Percentiles rank a stretch among this genome's conserved stretches.
Evolutionary conservation across 2,113 vertebrate genomes (phyloP).

Genomic region (Phalacrocorax brasilianus): DNA sequence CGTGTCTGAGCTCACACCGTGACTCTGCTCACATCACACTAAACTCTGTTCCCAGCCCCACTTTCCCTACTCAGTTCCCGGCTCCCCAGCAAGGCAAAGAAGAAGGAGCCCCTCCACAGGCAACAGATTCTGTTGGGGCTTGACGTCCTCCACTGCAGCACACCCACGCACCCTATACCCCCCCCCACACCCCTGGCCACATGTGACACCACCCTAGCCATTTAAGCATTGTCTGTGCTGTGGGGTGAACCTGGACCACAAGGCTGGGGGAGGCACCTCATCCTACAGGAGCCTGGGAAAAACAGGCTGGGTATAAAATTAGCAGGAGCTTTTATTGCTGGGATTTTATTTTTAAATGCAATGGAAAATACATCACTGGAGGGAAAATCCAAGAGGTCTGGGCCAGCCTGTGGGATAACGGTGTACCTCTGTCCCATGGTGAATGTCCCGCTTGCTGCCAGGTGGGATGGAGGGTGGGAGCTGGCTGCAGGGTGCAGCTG

Average conservation of each 20-base stretch:
- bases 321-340: not conserved
- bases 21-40: not conserved
- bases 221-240: not conserved
- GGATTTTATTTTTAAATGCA: constrained; percentile 11
- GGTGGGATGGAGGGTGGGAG: not conserved
- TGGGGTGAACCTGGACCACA: rapidly evolving
- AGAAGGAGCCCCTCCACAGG: not conserved
- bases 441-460: rapidly evolving
- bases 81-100: not conserved
- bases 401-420: not conserved
- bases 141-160: rapidly evolving
- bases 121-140: not conserved
- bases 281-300: not conserved
- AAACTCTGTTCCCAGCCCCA: rapidly evolving
- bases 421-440: not conserved
- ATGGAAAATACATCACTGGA: not conserved
- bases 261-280: rapidly evolving
- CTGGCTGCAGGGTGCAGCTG: not conserved
- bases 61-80: not conserved
- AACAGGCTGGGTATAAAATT: not conserved
- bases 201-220: rapidly evolving
- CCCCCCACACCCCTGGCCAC: rapidly evolving
- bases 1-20: not conserved
- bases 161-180: not conserved
- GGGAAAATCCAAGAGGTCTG: not conserved